Evolutionary conservation across 2,797 vertebrate species (phyloP).

Genomic region (Neosilurus hyrtlii): DNA sequence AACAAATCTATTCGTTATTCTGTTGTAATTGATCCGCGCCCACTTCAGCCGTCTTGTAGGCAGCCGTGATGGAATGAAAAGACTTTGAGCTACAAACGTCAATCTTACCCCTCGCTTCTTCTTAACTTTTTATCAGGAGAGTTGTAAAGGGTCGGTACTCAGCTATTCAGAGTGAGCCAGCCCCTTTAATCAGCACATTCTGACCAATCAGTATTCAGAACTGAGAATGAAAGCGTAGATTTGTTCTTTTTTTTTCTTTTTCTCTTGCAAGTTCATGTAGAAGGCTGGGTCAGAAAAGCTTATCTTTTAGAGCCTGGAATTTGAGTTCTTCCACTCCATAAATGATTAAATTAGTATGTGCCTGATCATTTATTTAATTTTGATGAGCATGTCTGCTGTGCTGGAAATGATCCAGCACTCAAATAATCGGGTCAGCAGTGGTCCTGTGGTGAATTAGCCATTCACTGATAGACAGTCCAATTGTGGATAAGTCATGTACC

Average conservation of each 20-base stretch:
- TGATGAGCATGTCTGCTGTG: neutral
- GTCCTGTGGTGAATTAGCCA: neutral
- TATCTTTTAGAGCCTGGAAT: neutral
- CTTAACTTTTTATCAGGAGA: no score
- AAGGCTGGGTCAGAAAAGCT: neutral
- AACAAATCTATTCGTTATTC: no score
- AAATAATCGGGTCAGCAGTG: neutral
- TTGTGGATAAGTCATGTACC: neutral
- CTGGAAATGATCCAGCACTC: neutral
- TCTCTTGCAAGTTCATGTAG: no score
- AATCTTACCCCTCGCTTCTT: no score
- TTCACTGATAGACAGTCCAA: neutral
- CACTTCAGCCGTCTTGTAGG: no score
- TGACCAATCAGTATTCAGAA: neutral
- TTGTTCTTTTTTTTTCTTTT: neutral
- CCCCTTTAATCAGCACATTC: neutral
- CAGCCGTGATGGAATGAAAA: no score
- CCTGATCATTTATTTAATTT: constrained; percentile 4
- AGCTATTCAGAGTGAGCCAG: no score
- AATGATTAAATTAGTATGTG: neutral
- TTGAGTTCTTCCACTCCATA: neutral
- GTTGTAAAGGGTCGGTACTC: no score
- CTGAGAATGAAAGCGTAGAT: neutral
- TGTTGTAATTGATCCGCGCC: no score
- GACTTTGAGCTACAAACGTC: no score